Base-by-base conservation (phyloP, 2,113 vertebrate species). In the Saimiri boliviensis region DNA sequence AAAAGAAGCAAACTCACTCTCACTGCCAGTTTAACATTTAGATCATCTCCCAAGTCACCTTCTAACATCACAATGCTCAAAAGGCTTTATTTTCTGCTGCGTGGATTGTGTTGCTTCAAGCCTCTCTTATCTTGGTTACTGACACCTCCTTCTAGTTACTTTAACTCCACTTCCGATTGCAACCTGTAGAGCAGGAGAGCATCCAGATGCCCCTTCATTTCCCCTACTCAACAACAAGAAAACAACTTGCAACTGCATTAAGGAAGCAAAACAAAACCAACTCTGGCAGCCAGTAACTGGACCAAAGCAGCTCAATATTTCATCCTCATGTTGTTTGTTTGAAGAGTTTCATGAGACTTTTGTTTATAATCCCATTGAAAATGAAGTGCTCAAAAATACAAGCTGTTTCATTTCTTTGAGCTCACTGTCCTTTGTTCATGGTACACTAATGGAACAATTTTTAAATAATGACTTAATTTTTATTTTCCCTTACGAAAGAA, bases 381-480 rank as follows among this genome's bases (percentile, higher is more conserved):
- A 98, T 92, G 92, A 97, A 98, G 96, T 90, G 58, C 95, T 97
- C 76, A 3, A 13, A 97, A 98, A 97, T 97, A 98, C 98, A 98
- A 98, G 97, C 93, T 83, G 92, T 96, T 98, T 94, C 95, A 95
- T 98, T 89, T 97, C 98, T 98, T 98, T 96, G 97, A 97, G 94
- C 94, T 95, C 97, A 97, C 86, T 97, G 89, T 83, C 85, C 95
- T 98, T 98, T 98, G 98, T 98, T 98, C 21, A 0, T 66, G 91
- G 91, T 73, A 84, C 97, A 97, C 98, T 98, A 98, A 96, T 94
- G 96, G 96, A 98, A 91, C 96, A 96, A 97, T 98, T 98, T 98
- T 98, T 93, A 98, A 98, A 98, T 98, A 98, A 98, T 97, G 94
- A 97, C 98, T 98, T 98, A 93, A 76, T 98, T 97, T 98, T 98